Conservation (phyloP, 2,113 vertebrate genomes). For the Tretioscincus oriximinensis region DNA sequence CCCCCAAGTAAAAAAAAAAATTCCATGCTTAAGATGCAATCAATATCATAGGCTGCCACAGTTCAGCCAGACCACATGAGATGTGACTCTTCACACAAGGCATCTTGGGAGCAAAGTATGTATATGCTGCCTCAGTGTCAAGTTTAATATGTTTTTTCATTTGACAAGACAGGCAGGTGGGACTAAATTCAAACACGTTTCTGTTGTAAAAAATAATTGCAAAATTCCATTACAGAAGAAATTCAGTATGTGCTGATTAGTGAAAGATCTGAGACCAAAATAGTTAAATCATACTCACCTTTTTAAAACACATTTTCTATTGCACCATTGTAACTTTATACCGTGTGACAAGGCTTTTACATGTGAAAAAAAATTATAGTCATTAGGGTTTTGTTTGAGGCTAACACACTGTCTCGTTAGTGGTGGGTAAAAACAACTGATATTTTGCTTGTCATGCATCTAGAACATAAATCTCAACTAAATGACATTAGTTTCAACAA, state of each 20-base stretch:
- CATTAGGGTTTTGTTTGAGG: constrained; percentile 29
- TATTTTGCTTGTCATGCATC: constrained; percentile 44
- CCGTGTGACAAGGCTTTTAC: constrained; percentile 10
- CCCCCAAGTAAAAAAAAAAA: no score
- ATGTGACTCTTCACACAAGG: no score
- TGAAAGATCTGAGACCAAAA: background rate
- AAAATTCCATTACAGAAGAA: background rate
- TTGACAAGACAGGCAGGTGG: no score
- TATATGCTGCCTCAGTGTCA: no score
- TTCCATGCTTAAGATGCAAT: no score
- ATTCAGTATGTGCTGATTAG: background rate
- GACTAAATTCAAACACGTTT: constrained; percentile 11
- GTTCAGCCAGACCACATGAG: no score
- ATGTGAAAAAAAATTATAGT: constrained; percentile 23
- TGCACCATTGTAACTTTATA: constrained; percentile 14
- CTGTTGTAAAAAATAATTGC: constrained; percentile 7
- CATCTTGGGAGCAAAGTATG: no score
- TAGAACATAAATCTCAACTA: constrained; percentile 38
- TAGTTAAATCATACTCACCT: background rate
- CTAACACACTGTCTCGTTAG: constrained; percentile 21
- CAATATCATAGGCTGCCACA: no score
- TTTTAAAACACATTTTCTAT: background rate
- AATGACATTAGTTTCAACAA: constrained; percentile 46
- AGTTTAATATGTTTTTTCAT: no score
- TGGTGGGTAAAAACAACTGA: constrained; percentile 35